Evolutionary conservation across 2,888 invertebrate genomes (phyloP).

Genomic region (Ennomos fuscantarius): DNA sequence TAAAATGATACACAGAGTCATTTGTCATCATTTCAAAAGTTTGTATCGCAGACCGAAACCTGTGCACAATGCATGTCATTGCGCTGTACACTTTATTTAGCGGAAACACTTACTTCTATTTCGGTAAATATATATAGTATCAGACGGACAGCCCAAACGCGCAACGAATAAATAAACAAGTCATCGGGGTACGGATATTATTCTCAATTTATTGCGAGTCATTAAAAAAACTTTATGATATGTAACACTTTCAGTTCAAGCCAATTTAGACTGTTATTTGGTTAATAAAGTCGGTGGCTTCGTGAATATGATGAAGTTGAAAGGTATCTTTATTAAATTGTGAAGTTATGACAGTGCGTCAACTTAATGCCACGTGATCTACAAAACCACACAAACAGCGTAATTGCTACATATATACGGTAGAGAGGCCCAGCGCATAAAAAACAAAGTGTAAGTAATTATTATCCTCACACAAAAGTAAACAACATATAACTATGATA

Average conservation of each 20-base stretch:
- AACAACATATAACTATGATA: slow-evolving; percentile 7
- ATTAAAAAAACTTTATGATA: slow-evolving; percentile 25
- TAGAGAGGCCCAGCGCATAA: too few relatives aligned
- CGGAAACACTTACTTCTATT: slow-evolving; percentile 76
- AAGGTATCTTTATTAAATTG: too few relatives aligned
- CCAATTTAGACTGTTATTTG: slow-evolving; percentile 7
- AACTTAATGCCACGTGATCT: too few relatives aligned
- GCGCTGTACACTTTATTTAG: slow-evolving; percentile 58
- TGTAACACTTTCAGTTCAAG: slow-evolving; percentile 14
- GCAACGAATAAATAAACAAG: slow-evolving; percentile 52
- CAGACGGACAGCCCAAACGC: slow-evolving; percentile 46
- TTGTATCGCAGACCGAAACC: slow-evolving; percentile 25
- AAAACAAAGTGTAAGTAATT: too few relatives aligned
- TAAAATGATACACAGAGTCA: too few relatives aligned
- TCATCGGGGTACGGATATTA: slow-evolving; percentile 46
- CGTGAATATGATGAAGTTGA: too few relatives aligned
- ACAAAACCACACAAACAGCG: too few relatives aligned
- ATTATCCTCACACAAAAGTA: too few relatives aligned
- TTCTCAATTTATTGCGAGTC: slow-evolving; percentile 26
- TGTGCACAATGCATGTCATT: slow-evolving; percentile 47
- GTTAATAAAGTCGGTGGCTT: background rate
- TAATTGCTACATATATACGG: too few relatives aligned
- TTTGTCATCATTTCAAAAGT: slow-evolving; percentile 5
- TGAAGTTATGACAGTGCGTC: too few relatives aligned
- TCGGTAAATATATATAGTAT: slow-evolving; percentile 46